Conservation (phyloP, 2,797 vertebrate genomes). For the Mareca strepera region DNA sequence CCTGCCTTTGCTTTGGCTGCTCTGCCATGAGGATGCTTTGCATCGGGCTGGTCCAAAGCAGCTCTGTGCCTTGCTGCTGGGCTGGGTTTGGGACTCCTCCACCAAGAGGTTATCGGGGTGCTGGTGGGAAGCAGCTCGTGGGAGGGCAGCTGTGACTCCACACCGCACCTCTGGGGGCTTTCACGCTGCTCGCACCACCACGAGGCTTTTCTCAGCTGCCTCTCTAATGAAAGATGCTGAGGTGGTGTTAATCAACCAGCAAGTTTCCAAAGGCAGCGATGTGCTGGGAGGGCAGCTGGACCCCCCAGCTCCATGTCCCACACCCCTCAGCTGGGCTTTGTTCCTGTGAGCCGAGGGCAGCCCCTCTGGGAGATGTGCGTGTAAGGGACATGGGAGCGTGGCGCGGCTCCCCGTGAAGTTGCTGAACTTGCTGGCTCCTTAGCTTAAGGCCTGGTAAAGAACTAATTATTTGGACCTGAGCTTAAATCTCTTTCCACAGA, state of each 20-base stretch:
- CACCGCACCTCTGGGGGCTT: not conserved
- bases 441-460: constrained; percentile 42
- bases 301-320: fast-evolving
- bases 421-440: not conserved
- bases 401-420: not conserved
- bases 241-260: not conserved
- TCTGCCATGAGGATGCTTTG: not conserved
- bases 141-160: not conserved
- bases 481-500: constrained; percentile 61
- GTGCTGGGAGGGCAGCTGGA: not conserved
- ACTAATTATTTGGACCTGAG: constrained; percentile 56
- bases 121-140: not conserved
- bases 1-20: not conserved
- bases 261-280: not conserved
- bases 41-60: not conserved
- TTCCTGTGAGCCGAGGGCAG: fast-evolving
- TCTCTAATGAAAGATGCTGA: not conserved
- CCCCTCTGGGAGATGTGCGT: not conserved
- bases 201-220: not conserved
- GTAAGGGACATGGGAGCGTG: not conserved
- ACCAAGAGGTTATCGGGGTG: not conserved
- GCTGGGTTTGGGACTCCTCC: too few relatives aligned
- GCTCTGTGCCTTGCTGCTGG: fast-evolving
- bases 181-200: not conserved
- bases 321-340: not conserved